Conservation (phyloP, 2,888 invertebrate genomes). For the Cacoxenus indagator region DNA sequence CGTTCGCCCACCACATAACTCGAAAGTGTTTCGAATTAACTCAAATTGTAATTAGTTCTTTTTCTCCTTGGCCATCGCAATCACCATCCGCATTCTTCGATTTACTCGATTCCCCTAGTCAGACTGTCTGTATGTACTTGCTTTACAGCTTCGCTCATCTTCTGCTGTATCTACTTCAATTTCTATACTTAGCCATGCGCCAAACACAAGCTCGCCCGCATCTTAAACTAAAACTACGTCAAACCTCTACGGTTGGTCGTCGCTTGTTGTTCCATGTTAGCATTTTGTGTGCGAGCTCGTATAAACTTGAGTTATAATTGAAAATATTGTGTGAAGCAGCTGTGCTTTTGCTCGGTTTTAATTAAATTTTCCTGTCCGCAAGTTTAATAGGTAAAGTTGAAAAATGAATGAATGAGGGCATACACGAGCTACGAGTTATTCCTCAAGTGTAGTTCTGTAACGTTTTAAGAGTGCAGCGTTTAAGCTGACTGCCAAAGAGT, state of each 20-base stretch:
- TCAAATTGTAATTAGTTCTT: slow-evolving; percentile 47
- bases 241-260: background rate
- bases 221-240: background rate
- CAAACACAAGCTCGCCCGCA: background rate
- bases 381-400: slow-evolving; percentile 61
- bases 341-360: slow-evolving; percentile 58
- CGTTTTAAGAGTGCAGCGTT: background rate
- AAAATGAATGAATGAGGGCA: slow-evolving; percentile 50
- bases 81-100: no score
- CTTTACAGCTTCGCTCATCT: background rate
- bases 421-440: background rate
- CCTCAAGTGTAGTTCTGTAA: background rate
- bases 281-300: slow-evolving; percentile 19
- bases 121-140: background rate
- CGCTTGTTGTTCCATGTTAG: background rate
- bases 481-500: no score
- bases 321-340: slow-evolving; percentile 54
- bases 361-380: slow-evolving; percentile 61
- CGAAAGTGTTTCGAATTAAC: slow-evolving; percentile 45
- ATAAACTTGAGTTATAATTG: slow-evolving; percentile 61
- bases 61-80: no score
- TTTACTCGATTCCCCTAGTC: background rate
- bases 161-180: background rate
- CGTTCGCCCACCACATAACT: no score
- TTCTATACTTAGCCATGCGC: background rate